phyloP scores from a whole-genome alignment of 2,113 vertebrate genomes.

The Nipponia nippon region DNA sequence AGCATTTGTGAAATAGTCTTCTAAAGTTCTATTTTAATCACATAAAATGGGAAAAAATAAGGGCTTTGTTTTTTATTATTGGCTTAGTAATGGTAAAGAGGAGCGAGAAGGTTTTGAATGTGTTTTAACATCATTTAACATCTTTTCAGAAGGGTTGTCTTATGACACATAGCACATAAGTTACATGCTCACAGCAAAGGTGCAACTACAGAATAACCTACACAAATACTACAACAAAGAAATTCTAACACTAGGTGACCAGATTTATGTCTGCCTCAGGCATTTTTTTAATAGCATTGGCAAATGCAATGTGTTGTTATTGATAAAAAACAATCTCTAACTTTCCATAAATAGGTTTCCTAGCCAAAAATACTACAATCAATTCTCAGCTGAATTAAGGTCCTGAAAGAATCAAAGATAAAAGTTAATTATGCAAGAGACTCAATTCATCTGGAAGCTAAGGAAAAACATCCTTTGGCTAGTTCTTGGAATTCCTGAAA shows the following conservation, averaged over 20 bases:
- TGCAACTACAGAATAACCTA: neutral
- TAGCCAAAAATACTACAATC: neutral
- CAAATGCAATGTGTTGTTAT: neutral
- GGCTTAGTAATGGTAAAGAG: neutral
- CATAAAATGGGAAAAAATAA: neutral
- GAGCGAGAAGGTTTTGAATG: neutral
- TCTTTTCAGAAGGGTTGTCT: neutral
- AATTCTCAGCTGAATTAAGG: neutral
- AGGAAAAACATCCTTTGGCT: neutral
- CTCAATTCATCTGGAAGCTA: neutral
- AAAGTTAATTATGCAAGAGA: neutral
- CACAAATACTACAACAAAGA: neutral
- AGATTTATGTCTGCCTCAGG: neutral
- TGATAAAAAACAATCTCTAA: neutral
- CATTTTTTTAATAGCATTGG: neutral
- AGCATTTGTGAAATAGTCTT: neutral
- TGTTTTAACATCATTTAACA: neutral
- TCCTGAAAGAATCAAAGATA: neutral
- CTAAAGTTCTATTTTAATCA: neutral
- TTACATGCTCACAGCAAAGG: neutral
- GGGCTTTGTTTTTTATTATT: neutral
- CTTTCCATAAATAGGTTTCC: neutral
- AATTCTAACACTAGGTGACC: neutral
- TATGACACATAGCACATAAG: neutral
- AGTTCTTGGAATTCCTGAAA: neutral